Conservation (phyloP, 2,113 vertebrate genomes). For the Actenoides lindsayi region DNA sequence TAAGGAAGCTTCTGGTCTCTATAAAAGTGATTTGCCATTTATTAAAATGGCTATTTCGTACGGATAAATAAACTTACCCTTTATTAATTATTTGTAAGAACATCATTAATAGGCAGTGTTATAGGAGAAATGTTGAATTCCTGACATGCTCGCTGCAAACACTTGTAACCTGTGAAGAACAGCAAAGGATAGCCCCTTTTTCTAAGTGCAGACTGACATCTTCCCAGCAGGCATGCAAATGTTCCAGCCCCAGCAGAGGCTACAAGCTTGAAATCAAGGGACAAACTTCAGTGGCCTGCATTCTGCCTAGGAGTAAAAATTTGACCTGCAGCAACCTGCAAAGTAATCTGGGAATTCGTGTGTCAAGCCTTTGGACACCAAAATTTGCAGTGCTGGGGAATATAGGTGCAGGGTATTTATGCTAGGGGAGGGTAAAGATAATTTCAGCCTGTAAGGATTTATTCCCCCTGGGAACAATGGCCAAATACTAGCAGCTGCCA, state of each 20-base stretch:
- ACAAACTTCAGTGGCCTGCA: background rate
- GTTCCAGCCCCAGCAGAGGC: background rate
- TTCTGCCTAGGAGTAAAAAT: background rate
- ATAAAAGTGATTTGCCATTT: constrained; percentile 24
- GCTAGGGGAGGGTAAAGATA: background rate
- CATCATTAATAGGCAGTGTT: background rate
- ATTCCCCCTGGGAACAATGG: background rate
- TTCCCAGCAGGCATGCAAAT: background rate
- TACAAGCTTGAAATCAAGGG: background rate
- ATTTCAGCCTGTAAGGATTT: background rate
- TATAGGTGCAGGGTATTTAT: fast-evolving
- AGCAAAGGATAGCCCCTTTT: background rate
- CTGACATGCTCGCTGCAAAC: background rate
- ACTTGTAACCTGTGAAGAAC: background rate
- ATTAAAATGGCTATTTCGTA: background rate
- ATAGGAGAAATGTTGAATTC: background rate
- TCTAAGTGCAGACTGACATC: fast-evolving
- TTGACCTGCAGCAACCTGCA: fast-evolving
- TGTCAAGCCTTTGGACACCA: background rate
- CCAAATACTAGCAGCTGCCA: background rate
- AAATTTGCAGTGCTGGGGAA: background rate
- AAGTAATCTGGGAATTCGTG: background rate
- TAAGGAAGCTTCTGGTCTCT: background rate
- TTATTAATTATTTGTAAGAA: constrained; percentile 8
- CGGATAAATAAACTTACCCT: background rate